Percentiles rank a stretch among this genome's conserved stretches.
Conservation (phyloP, 2,113 vertebrate genomes). For the Rafetus swinhoei region DNA sequence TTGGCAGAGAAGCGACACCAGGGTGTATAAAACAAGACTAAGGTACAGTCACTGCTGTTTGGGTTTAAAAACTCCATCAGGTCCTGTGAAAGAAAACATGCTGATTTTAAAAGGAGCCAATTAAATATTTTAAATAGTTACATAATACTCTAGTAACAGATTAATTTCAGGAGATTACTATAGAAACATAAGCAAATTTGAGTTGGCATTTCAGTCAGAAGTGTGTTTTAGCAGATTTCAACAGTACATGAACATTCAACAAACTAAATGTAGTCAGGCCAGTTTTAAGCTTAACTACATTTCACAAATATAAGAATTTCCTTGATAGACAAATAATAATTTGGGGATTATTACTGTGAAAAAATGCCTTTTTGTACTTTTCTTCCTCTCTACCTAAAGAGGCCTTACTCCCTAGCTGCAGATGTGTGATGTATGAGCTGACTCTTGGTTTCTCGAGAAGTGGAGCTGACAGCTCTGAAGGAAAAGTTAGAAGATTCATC, state of each 20-base stretch:
- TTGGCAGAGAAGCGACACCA: constrained; percentile 97
- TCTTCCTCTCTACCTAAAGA: not conserved
- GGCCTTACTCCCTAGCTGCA: not conserved
- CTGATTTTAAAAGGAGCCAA: not conserved
- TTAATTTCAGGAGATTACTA: not conserved
- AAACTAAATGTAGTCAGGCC: not conserved
- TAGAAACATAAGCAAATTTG: not conserved
- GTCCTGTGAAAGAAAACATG: constrained; percentile 81
- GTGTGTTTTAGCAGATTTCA: not conserved
- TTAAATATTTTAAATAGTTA: not conserved
- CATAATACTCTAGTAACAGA: rapidly evolving
- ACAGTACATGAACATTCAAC: not conserved
- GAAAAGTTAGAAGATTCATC: not conserved
- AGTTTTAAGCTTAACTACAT: not conserved
- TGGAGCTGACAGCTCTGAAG: not conserved
- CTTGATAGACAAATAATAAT: not conserved
- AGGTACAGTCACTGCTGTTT: constrained; percentile 91
- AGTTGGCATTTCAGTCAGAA: not conserved
- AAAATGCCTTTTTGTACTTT: not conserved
- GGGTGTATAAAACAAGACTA: constrained; percentile 94
- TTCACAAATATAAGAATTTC: not conserved
- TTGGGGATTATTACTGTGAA: not conserved
- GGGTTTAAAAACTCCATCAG: constrained; percentile 95
- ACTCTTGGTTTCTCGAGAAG: not conserved
- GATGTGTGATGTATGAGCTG: not conserved